These are phyloP conservation scores for Ceuthmochares aereus DNA, from an alignment of 2,113 vertebrate species.

Conservation along the genomic window DNA sequence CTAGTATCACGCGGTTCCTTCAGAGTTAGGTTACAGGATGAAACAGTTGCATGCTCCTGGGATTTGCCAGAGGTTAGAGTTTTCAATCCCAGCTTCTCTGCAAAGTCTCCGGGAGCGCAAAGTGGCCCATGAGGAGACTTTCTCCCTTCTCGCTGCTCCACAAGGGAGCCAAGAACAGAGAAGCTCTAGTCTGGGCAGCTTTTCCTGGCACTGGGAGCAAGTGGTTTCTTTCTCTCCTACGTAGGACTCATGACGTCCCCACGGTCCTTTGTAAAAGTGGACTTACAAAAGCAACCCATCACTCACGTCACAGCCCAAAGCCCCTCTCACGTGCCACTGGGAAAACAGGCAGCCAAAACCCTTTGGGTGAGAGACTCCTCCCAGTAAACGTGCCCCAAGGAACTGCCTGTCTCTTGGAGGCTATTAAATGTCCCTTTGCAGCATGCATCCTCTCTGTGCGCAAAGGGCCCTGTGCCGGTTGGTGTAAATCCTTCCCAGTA, in stretches of 20 bases:
- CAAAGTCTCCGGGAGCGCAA: neutral
- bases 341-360: neutral
- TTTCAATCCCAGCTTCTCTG: neutral
- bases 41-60: rapidly evolving
- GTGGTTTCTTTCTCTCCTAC: neutral
- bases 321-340: rapidly evolving
- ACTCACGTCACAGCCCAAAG: neutral
- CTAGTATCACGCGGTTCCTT: neutral
- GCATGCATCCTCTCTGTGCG: neutral
- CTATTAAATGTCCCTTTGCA: neutral
- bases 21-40: neutral
- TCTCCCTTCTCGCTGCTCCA: rapidly evolving
- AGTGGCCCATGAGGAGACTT: neutral
- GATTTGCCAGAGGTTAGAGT: neutral
- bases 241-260: neutral
- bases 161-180: neutral
- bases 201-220: neutral
- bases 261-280: rapidly evolving
- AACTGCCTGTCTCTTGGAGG: neutral
- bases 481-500: neutral
- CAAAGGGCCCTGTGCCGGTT: neutral
- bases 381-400: neutral
- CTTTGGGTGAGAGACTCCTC: neutral
- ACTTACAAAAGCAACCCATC: neutral
- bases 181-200: neutral